phyloP scores from a whole-genome alignment of 2,113 vertebrate genomes.

The Saccopteryx bilineata region DNA sequence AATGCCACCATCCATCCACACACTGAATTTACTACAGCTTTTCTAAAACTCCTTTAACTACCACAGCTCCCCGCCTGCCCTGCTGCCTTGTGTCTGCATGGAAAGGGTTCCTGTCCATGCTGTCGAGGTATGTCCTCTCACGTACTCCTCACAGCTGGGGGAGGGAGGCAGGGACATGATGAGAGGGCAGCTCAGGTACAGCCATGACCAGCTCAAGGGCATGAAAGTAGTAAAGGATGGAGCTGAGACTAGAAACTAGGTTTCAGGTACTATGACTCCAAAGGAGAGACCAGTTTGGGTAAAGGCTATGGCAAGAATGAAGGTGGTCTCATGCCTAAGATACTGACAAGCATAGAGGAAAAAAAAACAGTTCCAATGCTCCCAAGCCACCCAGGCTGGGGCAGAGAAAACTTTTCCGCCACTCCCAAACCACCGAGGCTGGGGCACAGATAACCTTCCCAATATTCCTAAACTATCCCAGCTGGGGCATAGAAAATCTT shows the following conservation, averaged over 20 bases:
- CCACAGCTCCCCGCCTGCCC: neutral
- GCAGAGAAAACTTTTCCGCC: no score
- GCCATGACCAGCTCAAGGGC: neutral
- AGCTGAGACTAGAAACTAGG: no score
- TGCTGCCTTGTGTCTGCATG: no score
- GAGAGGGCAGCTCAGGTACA: neutral
- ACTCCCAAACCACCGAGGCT: no score
- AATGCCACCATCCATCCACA: neutral
- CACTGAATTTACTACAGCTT: neutral
- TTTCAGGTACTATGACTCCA: neutral
- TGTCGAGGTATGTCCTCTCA: fast-evolving
- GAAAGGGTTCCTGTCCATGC: fast-evolving
- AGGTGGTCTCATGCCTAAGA: neutral
- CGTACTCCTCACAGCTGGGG: fast-evolving
- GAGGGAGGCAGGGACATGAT: neutral
- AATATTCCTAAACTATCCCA: neutral
- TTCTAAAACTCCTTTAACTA: neutral
- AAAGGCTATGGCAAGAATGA: no score
- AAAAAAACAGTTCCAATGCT: neutral
- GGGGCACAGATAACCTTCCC: neutral
- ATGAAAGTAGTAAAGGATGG: neutral
- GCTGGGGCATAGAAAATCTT: neutral
- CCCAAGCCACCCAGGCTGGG: neutral
- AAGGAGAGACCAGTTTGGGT: neutral
- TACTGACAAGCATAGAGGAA: neutral